Base-by-base conservation (phyloP, 1,140 invertebrate genomes). In the Bombus breviceps region DNA sequence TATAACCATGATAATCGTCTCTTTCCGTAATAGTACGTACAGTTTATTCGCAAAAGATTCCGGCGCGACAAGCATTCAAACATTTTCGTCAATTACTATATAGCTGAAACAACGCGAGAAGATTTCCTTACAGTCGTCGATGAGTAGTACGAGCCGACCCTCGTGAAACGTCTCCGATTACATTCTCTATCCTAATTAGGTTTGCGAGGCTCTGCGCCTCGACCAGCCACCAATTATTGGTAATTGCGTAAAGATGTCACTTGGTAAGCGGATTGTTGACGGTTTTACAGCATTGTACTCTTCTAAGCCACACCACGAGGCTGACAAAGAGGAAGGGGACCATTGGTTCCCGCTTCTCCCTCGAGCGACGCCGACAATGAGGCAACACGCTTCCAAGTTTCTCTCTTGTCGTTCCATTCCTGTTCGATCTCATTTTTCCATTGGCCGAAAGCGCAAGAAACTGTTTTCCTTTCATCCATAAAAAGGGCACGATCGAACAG, bases 241-340 rank as follows among this genome's bases (percentile, higher is more conserved):
- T 95, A 95, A 95, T 95, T 95, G 94, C 94, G 94, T 95, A 95
- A 95, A 95, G 94, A 95, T 94, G 94, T 95, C 94, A 95, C 92
- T 92, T 88, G 91, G 90, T 95, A 94, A 95, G 94, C 94, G 94
- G 94, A 95, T 95, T 95, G 90, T 83, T 89, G 89, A 89, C 89
- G 92, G 92, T 94, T 94, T 94, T 91, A 89, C 89, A 91, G 89
- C 89, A 94, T 94, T 94, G 92, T 93, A 90, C 86, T 87, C 87
- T 77, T 87, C 87, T 92, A 92, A 91, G 91, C 92, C 80, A 91
- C 89, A 90, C 88, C 92, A 92, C 89, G 81, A 90, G 84, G 64
- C 89, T 81, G 74, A 89, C 86, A 85, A 66, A 66, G 83, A 85
- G 85, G 89, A 90, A 66, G 88, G 86, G 82, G 92, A 92, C 92